Conservation (phyloP, 2,113 vertebrate genomes). For the Phaetusa simplex region DNA sequence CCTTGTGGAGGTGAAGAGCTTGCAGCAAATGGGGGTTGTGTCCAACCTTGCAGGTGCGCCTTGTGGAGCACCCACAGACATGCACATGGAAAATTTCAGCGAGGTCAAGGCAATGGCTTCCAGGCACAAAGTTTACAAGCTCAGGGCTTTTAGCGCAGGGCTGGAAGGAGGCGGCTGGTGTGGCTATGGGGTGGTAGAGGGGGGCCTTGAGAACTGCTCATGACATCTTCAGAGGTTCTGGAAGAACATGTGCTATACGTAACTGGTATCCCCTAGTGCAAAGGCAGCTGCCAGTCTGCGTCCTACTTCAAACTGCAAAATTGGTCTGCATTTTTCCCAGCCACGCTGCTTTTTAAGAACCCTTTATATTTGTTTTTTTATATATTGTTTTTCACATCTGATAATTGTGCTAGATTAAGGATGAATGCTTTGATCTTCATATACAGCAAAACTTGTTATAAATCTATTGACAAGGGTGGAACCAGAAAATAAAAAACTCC, state of each 20-base stretch:
- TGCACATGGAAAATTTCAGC: fast-evolving
- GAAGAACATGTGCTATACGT: background rate
- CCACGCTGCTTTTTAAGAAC: background rate
- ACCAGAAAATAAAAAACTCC: background rate
- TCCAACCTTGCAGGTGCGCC: background rate
- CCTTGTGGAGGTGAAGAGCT: background rate
- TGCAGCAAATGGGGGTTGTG: background rate
- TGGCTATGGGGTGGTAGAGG: background rate
- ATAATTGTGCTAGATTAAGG: background rate
- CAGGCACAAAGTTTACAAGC: background rate
- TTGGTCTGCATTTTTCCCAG: background rate
- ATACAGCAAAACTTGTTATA: background rate
- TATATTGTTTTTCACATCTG: background rate
- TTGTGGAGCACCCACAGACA: background rate
- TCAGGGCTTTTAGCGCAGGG: background rate
- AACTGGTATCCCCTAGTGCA: background rate
- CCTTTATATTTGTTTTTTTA: background rate
- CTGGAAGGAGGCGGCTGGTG: background rate
- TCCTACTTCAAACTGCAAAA: background rate
- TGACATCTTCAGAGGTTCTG: background rate
- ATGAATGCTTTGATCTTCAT: constrained; percentile 32
- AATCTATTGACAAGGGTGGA: constrained; percentile 9
- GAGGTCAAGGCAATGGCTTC: background rate
- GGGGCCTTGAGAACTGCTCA: fast-evolving
- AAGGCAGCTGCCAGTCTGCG: background rate